Conservation (phyloP, 2,113 vertebrate genomes). For the Excalfactoria chinensis region DNA sequence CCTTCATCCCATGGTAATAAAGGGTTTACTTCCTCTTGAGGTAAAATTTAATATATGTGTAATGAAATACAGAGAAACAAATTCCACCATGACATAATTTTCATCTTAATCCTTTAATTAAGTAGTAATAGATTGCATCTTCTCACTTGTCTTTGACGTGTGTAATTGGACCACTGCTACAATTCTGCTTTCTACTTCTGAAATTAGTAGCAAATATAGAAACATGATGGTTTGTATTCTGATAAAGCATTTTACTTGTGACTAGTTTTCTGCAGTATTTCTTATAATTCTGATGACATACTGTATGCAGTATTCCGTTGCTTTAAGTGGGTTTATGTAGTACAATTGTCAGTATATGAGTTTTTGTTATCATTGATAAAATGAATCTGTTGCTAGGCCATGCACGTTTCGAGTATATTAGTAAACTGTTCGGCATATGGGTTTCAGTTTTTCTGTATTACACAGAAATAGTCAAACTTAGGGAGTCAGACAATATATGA, state of each 20-base stretch:
- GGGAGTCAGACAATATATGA: neutral
- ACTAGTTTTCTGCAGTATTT: neutral
- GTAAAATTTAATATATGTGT: neutral
- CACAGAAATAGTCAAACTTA: neutral
- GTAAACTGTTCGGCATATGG: neutral
- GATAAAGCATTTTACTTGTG: neutral
- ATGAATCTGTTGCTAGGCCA: neutral
- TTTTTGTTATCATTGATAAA: neutral
- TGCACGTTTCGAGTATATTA: neutral
- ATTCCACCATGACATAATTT: neutral
- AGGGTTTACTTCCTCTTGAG: neutral
- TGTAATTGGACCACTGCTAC: neutral
- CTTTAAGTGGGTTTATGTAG: neutral
- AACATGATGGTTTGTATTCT: neutral
- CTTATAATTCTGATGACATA: neutral
- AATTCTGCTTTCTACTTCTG: neutral
- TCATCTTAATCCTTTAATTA: neutral
- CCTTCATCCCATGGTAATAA: neutral
- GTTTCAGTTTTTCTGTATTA: neutral
- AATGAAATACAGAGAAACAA: neutral
- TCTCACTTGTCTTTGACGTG: neutral
- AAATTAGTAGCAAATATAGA: neutral
- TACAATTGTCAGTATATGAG: neutral
- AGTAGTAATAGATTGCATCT: neutral
- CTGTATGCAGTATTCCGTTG: neutral